Evolutionary conservation across 2,113 vertebrate species (phyloP).

Genomic region (Galbula dea): DNA sequence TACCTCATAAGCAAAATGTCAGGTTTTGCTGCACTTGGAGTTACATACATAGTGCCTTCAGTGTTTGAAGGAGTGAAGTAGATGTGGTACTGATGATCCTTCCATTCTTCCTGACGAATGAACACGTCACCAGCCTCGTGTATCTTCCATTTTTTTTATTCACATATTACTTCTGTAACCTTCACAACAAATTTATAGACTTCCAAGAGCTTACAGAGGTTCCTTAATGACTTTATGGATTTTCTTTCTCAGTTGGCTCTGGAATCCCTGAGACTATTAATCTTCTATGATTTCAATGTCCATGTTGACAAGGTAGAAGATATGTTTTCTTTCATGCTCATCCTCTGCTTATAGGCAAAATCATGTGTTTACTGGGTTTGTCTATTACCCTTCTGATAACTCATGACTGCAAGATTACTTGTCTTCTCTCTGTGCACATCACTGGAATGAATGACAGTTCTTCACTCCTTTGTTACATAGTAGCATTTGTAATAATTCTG

Average conservation of each 20-base stretch:
- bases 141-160: background rate
- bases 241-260: slow-evolving; percentile 40
- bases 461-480: background rate
- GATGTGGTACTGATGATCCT: background rate
- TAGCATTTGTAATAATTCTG: background rate
- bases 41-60: background rate
- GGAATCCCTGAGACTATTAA: slow-evolving; percentile 32
- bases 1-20: background rate
- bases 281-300: slow-evolving; percentile 40
- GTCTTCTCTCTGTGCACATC: background rate
- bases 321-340: background rate
- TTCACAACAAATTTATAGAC: slow-evolving; percentile 34
- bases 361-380: background rate
- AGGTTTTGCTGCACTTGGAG: background rate
- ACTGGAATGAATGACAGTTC: background rate
- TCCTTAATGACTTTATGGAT: slow-evolving; percentile 67
- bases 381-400: background rate
- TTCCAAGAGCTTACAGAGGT: background rate
- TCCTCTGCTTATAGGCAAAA: slow-evolving; percentile 3
- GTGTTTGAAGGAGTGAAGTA: background rate
- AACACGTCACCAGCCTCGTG: background rate
- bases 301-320: background rate
- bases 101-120: background rate
- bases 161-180: background rate
- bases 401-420: background rate